Base-by-base conservation (phyloP, 2,888 invertebrate genomes). In the Augiades crinisus region DNA sequence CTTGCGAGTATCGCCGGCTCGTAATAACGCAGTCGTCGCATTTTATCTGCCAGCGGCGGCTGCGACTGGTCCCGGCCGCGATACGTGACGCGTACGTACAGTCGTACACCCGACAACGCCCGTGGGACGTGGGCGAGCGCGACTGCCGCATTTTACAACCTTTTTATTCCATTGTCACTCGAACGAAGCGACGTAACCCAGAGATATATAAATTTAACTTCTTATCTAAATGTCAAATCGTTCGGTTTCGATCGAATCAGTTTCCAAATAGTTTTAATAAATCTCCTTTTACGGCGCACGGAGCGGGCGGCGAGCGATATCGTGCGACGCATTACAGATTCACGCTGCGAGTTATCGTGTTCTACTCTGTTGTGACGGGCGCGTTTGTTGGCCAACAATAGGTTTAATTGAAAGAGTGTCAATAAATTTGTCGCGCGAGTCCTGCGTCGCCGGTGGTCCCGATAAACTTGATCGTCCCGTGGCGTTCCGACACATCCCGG, bases 181-280 rank as follows among this genome's bases (percentile, higher is more conserved):
- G 67, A 66, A 66, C 75, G 73, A 68, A 71, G 74, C 81, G 70
- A 74, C 75, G 78, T 71, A 70, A 77, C 68, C 78, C 76, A 80
- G 80, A 79, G 77, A 80, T 86, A 85, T 84, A 89, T 88, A 89
- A 89, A 89, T 89, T 87, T 86, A 74, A 84, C 75, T 81, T 78
- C 87, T 89, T 89, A 89, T 89, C 89, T 89, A 84, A 88, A 89
- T 86, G 89, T 89, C 89, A 89, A 89, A 89, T 89, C 89, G 86
- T 86, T 81, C 84, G 79, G 78, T 80, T 82, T 76, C 89, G 88
- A 89, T 89, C 88, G 89, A 85, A 88, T 89, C 88, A 80, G 89
- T 89, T 84, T 81, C 82, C 83, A 85, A 89, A 89, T 88, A 88
- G 88, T 89, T 89, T 88, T 84, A 88, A 89, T 89, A 89, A 89